Evolutionary conservation across 2,888 invertebrate species (phyloP).

Genomic region (Nematopogon swammerdamellus): DNA sequence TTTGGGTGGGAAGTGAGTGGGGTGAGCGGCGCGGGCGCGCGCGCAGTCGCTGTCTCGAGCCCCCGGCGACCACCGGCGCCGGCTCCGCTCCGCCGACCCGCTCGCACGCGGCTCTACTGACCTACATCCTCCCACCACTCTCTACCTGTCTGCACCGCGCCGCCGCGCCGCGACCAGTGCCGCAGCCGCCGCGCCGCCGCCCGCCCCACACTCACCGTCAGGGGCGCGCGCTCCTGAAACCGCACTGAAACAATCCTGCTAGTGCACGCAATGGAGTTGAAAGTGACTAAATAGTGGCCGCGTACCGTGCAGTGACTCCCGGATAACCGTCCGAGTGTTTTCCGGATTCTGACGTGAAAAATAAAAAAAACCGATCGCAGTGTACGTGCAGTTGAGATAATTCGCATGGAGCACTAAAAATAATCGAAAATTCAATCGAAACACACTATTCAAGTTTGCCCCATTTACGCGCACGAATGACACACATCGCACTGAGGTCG

Average conservation of each 20-base stretch:
- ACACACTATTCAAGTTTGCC: background rate
- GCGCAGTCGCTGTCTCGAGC: constrained; percentile 38
- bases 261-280: background rate
- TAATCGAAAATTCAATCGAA: background rate
- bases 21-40: constrained; percentile 47
- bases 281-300: background rate
- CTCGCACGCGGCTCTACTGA: background rate
- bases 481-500: background rate
- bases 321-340: background rate
- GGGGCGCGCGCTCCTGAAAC: background rate
- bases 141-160: background rate
- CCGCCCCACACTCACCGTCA: background rate
- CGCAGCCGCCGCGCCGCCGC: background rate
- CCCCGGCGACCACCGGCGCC: constrained; percentile 27
- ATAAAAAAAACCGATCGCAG: background rate
- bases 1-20: constrained; percentile 54
- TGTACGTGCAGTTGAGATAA: background rate
- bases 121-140: background rate
- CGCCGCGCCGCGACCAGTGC: background rate
- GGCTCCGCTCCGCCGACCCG: constrained; percentile 28
- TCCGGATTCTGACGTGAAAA: background rate
- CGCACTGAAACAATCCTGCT: background rate
- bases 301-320: background rate
- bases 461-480: background rate
- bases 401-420: background rate